Conservation (phyloP, 2,797 vertebrate species). For the Dendrocincla tyrannina region DNA sequence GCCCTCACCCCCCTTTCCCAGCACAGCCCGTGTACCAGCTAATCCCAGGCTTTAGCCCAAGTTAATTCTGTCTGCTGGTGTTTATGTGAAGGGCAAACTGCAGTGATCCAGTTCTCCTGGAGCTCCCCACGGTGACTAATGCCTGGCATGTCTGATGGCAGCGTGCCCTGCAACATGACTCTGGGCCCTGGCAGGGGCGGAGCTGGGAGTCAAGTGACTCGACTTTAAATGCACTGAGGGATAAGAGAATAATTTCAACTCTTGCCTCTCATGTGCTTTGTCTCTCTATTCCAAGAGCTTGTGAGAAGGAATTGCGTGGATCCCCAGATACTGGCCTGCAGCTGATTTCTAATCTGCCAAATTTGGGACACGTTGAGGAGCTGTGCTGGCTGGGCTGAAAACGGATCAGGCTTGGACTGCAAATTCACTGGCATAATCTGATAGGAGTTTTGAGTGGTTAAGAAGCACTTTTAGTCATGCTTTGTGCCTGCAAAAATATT, state of each 20-base stretch:
- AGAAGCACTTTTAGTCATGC: constrained; percentile 1
- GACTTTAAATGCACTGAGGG: neutral
- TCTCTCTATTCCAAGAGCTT: neutral
- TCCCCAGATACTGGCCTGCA: neutral
- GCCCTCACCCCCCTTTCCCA: too few relatives aligned
- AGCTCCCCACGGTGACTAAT: neutral
- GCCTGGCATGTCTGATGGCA: neutral
- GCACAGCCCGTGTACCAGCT: neutral
- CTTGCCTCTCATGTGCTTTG: neutral
- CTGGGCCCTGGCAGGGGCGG: neutral
- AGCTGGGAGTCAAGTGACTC: neutral
- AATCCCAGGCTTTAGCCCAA: constrained; percentile 7
- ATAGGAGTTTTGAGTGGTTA: neutral
- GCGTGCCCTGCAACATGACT: neutral
- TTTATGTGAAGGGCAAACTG: constrained; percentile 16
- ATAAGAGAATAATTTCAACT: neutral
- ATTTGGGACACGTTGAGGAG: neutral
- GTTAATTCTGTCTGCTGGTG: constrained; percentile 29
- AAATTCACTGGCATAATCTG: neutral
- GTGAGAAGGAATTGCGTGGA: neutral
- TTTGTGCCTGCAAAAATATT: constrained; percentile 30
- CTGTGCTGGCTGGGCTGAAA: neutral
- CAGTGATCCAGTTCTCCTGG: neutral
- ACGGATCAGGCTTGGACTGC: neutral
- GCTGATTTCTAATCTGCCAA: neutral